A percentile compares a stretch with the other conserved stretches of the same genome.
Evolutionary conservation across 2,113 vertebrate genomes (phyloP).

Genomic region (Coptodon bakossiorum): DNA sequence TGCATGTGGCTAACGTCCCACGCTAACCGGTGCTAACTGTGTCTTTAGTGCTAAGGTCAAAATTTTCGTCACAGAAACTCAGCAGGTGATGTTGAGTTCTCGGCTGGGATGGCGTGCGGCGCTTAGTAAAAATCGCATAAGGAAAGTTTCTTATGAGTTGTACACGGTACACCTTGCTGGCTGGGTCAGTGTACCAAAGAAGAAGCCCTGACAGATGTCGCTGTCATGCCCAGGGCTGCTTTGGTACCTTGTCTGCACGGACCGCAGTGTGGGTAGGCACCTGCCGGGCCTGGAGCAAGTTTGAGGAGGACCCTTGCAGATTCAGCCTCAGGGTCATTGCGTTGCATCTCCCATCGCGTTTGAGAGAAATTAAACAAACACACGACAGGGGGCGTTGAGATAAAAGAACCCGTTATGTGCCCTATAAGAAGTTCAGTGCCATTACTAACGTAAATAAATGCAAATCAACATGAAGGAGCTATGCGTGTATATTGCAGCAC

Average conservation of each 20-base stretch:
- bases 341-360: not conserved
- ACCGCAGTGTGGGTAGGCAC: not conserved
- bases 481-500: not conserved
- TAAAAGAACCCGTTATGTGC: not conserved
- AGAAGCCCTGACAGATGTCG: not conserved
- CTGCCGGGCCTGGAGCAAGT: not conserved
- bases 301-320: not conserved
- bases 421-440: not conserved
- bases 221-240: too few relatives aligned
- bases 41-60: not conserved
- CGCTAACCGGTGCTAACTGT: not conserved
- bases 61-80: not conserved
- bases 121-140: not conserved
- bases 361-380: not conserved
- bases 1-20: conserved; percentile 5
- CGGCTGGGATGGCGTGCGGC: not conserved
- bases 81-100: not conserved
- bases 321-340: not conserved
- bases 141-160: not conserved
- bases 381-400: too few relatives aligned
- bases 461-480: not conserved
- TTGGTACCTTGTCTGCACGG: not conserved
- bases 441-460: not conserved
- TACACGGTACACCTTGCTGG: not conserved
- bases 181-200: not conserved